These are phyloP conservation scores for Steatocranus sp. DNA, from an alignment of 2,797 vertebrate genomes.

Conservation along the genomic window DNA sequence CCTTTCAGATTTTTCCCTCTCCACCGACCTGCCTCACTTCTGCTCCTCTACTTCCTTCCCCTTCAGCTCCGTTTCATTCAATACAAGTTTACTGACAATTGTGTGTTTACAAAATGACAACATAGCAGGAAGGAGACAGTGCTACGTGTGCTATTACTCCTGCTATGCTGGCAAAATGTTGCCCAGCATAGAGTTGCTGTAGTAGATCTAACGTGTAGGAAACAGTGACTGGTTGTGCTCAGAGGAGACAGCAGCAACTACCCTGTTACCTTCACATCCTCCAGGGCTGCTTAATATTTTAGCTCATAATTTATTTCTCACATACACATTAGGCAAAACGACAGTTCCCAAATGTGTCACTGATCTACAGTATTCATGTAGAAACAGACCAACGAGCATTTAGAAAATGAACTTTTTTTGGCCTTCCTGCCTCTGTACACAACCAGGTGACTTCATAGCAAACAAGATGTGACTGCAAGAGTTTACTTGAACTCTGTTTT, in stretches of 20 bases:
- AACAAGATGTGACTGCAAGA: accelerated
- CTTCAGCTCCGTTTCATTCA: background rate
- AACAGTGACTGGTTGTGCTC: background rate
- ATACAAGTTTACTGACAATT: background rate
- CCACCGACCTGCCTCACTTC: background rate
- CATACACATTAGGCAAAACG: background rate
- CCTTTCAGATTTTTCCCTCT: background rate
- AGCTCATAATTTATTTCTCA: background rate
- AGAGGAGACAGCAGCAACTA: too few species aligned
- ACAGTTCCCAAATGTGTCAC: background rate
- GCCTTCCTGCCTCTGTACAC: background rate
- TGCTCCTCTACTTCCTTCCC: background rate
- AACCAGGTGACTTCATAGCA: background rate
- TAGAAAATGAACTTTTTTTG: background rate
- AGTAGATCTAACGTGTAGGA: accelerated
- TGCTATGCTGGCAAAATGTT: background rate
- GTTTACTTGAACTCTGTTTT: background rate
- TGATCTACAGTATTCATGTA: background rate
- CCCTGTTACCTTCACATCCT: background rate
- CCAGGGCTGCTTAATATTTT: background rate
- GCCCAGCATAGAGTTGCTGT: background rate
- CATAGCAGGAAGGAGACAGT: background rate
- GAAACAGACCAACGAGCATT: background rate
- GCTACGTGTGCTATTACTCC: background rate
- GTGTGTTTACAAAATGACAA: background rate